Base-by-base conservation (phyloP, 2,113 vertebrate genomes). In the Typhlomys cinereus region DNA sequence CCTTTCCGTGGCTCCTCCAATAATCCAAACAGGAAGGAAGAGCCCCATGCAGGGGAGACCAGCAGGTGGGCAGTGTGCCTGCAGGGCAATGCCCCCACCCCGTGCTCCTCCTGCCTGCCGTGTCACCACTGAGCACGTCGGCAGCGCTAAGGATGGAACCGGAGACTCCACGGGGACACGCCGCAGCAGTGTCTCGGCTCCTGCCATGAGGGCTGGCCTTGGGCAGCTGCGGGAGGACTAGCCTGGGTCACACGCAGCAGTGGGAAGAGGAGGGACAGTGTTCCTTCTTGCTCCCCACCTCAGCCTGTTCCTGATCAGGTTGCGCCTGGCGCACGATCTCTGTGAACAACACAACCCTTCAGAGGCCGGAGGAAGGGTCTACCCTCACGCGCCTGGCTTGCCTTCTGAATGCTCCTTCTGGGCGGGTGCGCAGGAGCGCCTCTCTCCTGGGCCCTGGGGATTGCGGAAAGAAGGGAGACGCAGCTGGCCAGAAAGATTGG, bases 51-150 rank as follows among this genome's bases (percentile, higher is more conserved):
- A 1, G 62, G 17, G 48, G 83, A 75, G 34, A 54, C 34, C 73
- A 62, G 36, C 5, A 0, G 8, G 44, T 14, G 34, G 39, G 34
- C 44, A 29, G n/a, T 20, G 13, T 7, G 2, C 41, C 0, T 31
- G 2, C 27, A 25, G 10, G 69, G 34, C 20, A 66, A 70, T 74
- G 41, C 11, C 7, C 0, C 36, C 21, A 29, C 39, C 2, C 39
- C 2, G 0, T 21, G 66, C 31, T 21, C 52, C 14, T 27, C 11
- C 5, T 46, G 12, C 29, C 2, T 41, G 13, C 15, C 31, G 3
- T n/a, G 54, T 36, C n/a, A 20, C 79, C 57, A 0, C 5, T 8
- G 27, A n/a, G 29, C 27, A 36, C 4, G 1, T 21, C 50, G 17
- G 46, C 14, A 9, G 74, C 44, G 34, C 23, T 36, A 41, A 57